A percentile compares a stretch with the other conserved stretches of the same genome.
These are phyloP conservation scores for Paradoxurus hermaphroditus DNA, from an alignment of 2,113 vertebrate genomes.

Conservation along the genomic window DNA sequence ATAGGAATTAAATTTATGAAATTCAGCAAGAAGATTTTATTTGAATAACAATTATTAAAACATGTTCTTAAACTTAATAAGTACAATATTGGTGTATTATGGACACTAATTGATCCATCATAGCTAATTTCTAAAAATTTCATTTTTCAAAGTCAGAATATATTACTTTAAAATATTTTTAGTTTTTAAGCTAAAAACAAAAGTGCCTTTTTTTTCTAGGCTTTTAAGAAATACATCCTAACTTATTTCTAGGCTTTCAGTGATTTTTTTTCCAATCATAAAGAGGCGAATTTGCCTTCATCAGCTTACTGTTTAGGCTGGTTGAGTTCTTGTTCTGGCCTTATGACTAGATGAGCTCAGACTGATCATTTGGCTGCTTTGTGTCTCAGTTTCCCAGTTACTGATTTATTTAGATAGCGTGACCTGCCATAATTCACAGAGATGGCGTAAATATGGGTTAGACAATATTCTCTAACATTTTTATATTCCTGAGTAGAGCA, in stretches of 20 bases:
- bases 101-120: background rate
- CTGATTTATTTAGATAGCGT: background rate
- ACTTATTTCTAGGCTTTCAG: background rate
- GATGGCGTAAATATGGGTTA: background rate
- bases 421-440: background rate
- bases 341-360: background rate
- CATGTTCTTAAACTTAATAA: background rate
- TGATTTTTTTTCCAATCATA: background rate
- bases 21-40: background rate
- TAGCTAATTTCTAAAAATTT: background rate
- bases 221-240: background rate
- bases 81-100: background rate
- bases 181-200: background rate
- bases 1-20: conserved; percentile 16
- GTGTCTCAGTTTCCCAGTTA: conserved; percentile 25
- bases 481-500: background rate
- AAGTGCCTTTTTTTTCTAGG: background rate
- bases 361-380: background rate
- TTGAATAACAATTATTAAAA: conserved; percentile 25
- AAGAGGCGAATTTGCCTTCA: background rate
- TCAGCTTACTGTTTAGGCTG: background rate
- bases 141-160: background rate
- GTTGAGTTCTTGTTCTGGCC: background rate
- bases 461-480: background rate
- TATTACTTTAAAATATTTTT: background rate